phyloP scores from a whole-genome alignment of 92 coral and sea anemone species.

The Desmophyllum pertusum region DNA sequence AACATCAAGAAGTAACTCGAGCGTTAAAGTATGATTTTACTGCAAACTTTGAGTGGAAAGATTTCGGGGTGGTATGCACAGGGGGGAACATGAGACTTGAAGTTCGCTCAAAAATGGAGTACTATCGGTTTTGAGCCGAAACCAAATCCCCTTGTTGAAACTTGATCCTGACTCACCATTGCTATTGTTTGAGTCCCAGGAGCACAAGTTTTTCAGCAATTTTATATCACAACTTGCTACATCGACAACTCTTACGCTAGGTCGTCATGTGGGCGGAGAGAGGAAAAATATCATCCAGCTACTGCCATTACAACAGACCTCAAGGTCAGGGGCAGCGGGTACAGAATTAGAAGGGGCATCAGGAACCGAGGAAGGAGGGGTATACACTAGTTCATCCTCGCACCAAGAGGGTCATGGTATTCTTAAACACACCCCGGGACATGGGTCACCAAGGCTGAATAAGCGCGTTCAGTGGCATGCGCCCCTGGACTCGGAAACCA shows the following conservation, averaged over 20 bases:
- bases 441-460: constrained; percentile 67
- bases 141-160: constrained; percentile 56
- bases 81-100: constrained; percentile 36
- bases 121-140: constrained; percentile 47
- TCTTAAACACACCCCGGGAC: constrained; percentile 61
- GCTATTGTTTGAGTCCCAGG: constrained; percentile 64
- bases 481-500: constrained; percentile 59
- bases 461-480: constrained; percentile 88
- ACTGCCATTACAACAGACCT: constrained; percentile 19
- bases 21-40: constrained; percentile 56
- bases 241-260: constrained; percentile 67
- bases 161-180: constrained; percentile 66
- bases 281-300: constrained; percentile 22
- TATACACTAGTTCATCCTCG: background rate
- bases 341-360: background rate
- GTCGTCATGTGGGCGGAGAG: constrained; percentile 27
- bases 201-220: constrained; percentile 65
- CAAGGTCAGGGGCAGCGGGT: background rate
- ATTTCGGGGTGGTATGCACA: constrained; percentile 36
- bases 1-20: constrained; percentile 69
- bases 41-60: constrained; percentile 73
- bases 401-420: constrained; percentile 74
- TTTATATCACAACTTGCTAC: constrained; percentile 70
- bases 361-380: constrained; percentile 3
- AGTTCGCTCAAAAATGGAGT: constrained; percentile 54